Percentiles rank a stretch among this genome's conserved stretches.
Evolutionary conservation across 2,888 invertebrate species (phyloP).

Genomic region (Baccha elongata): DNA sequence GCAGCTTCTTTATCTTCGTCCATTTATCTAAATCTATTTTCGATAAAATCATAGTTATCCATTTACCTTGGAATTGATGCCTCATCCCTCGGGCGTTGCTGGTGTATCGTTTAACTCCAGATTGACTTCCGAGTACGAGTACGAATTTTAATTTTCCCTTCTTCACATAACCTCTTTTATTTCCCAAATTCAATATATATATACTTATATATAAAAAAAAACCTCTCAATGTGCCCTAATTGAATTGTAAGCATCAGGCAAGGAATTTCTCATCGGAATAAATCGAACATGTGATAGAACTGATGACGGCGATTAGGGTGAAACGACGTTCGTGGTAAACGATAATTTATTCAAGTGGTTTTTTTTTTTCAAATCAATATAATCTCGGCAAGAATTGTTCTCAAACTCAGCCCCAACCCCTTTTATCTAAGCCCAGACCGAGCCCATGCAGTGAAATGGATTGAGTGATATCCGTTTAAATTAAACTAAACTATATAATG

Average conservation of each 20-base stretch:
- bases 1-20: conserved; percentile 22
- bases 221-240: conserved; percentile 60
- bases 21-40: conserved; percentile 47
- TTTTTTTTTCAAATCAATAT: conserved; percentile 56
- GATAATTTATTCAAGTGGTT: conserved; percentile 69
- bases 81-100: background rate
- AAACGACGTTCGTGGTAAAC: conserved; percentile 55
- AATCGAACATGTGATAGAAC: conserved; percentile 60
- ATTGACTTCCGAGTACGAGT: conserved; percentile 46
- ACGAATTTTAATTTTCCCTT: conserved; percentile 54
- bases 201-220: background rate
- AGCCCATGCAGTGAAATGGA: conserved; percentile 34
- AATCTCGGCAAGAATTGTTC: conserved; percentile 50
- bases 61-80: background rate
- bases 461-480: conserved; percentile 43
- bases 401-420: conserved; percentile 3
- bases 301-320: conserved; percentile 61
- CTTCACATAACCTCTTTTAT: conserved; percentile 43
- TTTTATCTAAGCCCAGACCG: background rate
- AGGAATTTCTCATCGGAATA: conserved; percentile 55
- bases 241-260: conserved; percentile 59
- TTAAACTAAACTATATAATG: conserved; percentile 26
- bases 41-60: conserved; percentile 28
- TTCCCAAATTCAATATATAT: conserved; percentile 51
- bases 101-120: background rate